A percentile compares a stretch with the other conserved stretches of the same genome.
These are phyloP conservation scores for Notamacropus eugenii DNA, from an alignment of 2,797 vertebrate species.

Conservation along the genomic window DNA sequence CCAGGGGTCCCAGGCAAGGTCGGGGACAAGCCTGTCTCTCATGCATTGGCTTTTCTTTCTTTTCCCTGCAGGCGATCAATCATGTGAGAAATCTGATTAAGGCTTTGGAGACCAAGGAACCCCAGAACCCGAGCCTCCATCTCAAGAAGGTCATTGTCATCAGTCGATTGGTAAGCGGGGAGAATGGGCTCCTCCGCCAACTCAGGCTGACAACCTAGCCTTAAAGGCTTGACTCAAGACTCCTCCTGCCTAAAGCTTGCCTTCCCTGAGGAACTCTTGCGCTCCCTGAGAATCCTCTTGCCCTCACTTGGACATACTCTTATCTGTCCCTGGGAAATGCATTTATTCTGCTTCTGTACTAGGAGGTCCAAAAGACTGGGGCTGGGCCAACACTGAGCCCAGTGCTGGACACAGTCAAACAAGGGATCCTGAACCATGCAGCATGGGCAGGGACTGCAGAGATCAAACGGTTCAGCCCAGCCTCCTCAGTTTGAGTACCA, in stretches of 20 bases:
- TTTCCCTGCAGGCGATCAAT: slow-evolving; percentile 76
- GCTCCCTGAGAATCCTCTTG: background rate
- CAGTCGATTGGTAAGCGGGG: slow-evolving; percentile 83
- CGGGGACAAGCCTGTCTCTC: fast-evolving
- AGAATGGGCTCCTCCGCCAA: background rate
- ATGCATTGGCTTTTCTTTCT: background rate
- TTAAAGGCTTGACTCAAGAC: background rate
- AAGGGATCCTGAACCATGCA: background rate
- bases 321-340: background rate
- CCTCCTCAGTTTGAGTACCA: background rate
- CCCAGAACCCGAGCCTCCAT: slow-evolving; percentile 83
- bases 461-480: no score
- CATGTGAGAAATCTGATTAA: slow-evolving; percentile 81
- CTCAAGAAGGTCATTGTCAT: slow-evolving; percentile 82
- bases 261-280: background rate
- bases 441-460: background rate
- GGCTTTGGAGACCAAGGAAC: slow-evolving; percentile 83
- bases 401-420: background rate
- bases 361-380: no score
- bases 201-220: background rate
- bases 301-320: no score
- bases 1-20: background rate
- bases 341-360: background rate
- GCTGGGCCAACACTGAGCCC: fast-evolving
- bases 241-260: fast-evolving